A percentile compares a stretch with the other conserved stretches of the same genome.
Evolutionary conservation across 1,140 invertebrate genomes (phyloP).

Genomic region (Neodiprion virginianus): DNA sequence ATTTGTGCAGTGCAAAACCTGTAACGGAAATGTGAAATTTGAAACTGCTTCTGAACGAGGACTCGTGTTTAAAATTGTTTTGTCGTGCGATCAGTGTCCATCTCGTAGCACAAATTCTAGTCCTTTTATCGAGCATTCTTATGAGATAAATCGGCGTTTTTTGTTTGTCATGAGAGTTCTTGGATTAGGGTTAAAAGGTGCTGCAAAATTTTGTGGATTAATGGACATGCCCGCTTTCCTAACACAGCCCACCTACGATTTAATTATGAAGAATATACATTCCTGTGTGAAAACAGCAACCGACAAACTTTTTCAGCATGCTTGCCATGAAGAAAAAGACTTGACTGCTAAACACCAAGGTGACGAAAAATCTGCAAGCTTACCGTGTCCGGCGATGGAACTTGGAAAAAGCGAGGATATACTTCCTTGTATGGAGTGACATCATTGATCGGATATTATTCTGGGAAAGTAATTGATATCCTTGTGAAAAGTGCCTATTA

Average conservation of each 20-base stretch:
- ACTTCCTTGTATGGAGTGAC: slow-evolving; percentile 22
- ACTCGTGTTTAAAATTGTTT: too few species aligned
- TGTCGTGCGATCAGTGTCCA: too few species aligned
- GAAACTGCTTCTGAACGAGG: too few species aligned
- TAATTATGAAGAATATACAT: too few species aligned
- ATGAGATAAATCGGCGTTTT: too few species aligned
- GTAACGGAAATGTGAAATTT: too few species aligned
- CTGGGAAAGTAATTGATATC: slow-evolving; percentile 25
- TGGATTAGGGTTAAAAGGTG: too few species aligned
- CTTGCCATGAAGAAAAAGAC: slow-evolving; percentile 15
- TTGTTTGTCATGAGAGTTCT: too few species aligned
- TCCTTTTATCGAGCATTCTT: too few species aligned
- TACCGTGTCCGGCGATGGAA: slow-evolving; percentile 24
- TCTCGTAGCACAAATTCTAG: too few species aligned
- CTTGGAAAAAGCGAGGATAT: slow-evolving; percentile 27
- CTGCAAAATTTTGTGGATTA: background rate
- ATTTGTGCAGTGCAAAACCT: too few species aligned
- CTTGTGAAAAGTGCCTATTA: slow-evolving; percentile 21
- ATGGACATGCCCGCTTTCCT: slow-evolving; percentile 14
- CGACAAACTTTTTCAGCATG: slow-evolving; percentile 12
- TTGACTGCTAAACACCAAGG: slow-evolving; percentile 15
- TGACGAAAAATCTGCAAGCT: slow-evolving; percentile 13
- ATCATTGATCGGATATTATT: slow-evolving; percentile 23
- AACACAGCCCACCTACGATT: background rate
- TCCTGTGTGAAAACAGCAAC: background rate